A percentile compares a stretch with the other conserved stretches of the same genome.
Conservation (phyloP, 2,888 invertebrate species). For the Drosophila peninsularis region DNA sequence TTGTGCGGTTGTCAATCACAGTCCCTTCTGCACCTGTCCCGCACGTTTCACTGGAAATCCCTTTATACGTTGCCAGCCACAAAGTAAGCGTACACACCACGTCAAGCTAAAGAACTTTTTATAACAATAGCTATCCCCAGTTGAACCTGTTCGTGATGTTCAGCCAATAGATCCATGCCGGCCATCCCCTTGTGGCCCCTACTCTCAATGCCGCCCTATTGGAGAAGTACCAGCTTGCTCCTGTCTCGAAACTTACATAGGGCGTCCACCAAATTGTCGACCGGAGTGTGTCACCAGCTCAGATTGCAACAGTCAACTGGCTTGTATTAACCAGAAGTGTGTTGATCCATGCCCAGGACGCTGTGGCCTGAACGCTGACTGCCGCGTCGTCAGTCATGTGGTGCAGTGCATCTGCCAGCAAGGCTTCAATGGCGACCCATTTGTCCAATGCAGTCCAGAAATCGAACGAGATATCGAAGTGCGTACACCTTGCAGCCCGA, state of each 20-base stretch:
- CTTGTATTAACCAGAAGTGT: conserved; percentile 92
- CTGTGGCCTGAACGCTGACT: conserved; percentile 90
- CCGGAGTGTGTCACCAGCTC: conserved; percentile 92
- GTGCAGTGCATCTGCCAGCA: conserved; percentile 89
- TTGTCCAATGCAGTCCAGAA: conserved; percentile 87
- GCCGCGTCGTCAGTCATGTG: conserved; percentile 90
- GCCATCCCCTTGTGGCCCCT: conserved; percentile 93
- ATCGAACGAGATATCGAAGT: conserved; percentile 84
- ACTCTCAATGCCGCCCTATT: conserved; percentile 89
- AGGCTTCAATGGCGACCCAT: conserved; percentile 91
- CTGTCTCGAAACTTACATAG: conserved; percentile 88
- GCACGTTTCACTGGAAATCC: conserved; percentile 90
- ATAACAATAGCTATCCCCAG: conserved; percentile 58
- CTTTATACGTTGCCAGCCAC: conserved; percentile 88
- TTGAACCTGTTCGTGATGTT: conserved; percentile 85
- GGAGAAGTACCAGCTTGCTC: conserved; percentile 90
- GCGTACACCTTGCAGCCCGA: conserved; percentile 87
- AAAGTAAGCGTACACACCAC: conserved; percentile 83
- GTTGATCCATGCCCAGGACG: conserved; percentile 89
- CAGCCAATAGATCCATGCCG: conserved; percentile 88
- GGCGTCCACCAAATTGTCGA: conserved; percentile 90
- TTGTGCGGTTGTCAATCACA: conserved; percentile 92
- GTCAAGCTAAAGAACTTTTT: background rate
- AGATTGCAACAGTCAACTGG: conserved; percentile 89
- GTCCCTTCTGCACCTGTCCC: conserved; percentile 91